A percentile compares a stretch with the other conserved stretches of the same genome.
Conservation (phyloP, 1,140 invertebrate genomes). For the Calosoma granatense region DNA sequence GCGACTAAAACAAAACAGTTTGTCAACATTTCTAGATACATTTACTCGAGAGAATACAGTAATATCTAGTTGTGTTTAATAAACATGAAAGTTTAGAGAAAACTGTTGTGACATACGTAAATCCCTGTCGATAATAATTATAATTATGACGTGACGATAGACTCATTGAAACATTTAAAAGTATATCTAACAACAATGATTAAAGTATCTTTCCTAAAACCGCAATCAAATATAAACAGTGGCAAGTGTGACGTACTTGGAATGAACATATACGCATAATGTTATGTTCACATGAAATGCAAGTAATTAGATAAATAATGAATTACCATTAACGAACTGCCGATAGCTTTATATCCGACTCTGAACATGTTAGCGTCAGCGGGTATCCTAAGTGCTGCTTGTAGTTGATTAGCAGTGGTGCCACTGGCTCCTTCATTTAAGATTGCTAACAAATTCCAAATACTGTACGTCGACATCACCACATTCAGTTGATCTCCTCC, state of each 20-base stretch:
- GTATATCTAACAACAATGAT: too few species aligned
- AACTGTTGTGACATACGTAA: too few species aligned
- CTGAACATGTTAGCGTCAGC: slow-evolving; percentile 24
- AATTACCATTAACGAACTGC: slow-evolving; percentile 31
- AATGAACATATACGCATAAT: too few species aligned
- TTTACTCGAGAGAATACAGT: background rate
- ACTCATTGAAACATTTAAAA: too few species aligned
- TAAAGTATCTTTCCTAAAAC: too few species aligned
- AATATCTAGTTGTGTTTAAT: background rate
- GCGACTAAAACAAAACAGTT: slow-evolving; percentile 12
- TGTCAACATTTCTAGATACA: slow-evolving; percentile 1
- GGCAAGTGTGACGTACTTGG: too few species aligned
- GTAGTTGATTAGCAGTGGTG: slow-evolving; percentile 33
- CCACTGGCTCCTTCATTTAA: slow-evolving; percentile 37
- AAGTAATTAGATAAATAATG: background rate
- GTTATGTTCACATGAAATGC: background rate
- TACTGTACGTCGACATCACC: slow-evolving; percentile 38
- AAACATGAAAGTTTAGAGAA: too few species aligned
- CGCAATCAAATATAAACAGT: too few species aligned
- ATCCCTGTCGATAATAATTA: too few species aligned
- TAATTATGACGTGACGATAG: too few species aligned
- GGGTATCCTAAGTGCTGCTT: slow-evolving; percentile 29
- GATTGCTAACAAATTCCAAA: slow-evolving; percentile 40
- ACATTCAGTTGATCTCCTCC: slow-evolving; percentile 24
- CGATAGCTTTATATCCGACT: slow-evolving; percentile 30